Conservation (phyloP, 2,888 invertebrate genomes). For the Drosophila neotestacea region DNA sequence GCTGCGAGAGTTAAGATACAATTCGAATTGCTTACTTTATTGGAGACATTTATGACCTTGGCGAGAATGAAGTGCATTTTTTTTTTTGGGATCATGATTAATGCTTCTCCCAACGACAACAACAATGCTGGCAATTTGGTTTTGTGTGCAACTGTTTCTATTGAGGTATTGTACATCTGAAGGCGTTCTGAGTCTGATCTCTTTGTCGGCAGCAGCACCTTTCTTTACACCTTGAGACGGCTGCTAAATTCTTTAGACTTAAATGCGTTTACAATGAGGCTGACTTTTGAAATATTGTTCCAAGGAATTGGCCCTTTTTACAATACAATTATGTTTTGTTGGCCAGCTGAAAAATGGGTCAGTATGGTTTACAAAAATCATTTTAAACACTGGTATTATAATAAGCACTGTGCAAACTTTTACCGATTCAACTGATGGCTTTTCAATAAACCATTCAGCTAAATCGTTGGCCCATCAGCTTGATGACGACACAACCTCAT, state of each 20-base stretch:
- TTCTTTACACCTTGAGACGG: slow-evolving; percentile 66
- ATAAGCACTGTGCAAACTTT: slow-evolving; percentile 66
- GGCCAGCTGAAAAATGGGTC: slow-evolving; percentile 54
- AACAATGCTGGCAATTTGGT: slow-evolving; percentile 52
- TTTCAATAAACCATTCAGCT: slow-evolving; percentile 67
- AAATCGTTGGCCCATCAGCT: slow-evolving; percentile 59
- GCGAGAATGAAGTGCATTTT: slow-evolving; percentile 7
- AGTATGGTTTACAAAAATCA: slow-evolving; percentile 23
- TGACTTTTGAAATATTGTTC: slow-evolving; percentile 69
- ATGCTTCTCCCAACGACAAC: slow-evolving; percentile 46
- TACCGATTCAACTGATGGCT: slow-evolving; percentile 62
- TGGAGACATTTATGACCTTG: slow-evolving; percentile 75
- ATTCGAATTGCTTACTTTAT: slow-evolving; percentile 44
- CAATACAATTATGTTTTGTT: slow-evolving; percentile 13
- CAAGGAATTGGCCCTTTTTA: slow-evolving; percentile 31
- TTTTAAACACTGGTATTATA: slow-evolving; percentile 20
- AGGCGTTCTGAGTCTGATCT: slow-evolving; percentile 66
- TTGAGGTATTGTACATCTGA: slow-evolving; percentile 65
- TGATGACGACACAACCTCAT: slow-evolving; percentile 54
- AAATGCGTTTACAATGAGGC: slow-evolving; percentile 69
- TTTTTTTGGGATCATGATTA: slow-evolving; percentile 55
- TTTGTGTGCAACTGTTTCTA: slow-evolving; percentile 65
- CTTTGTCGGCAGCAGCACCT: slow-evolving; percentile 68
- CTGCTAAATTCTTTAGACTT: slow-evolving; percentile 29
- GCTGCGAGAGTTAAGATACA: slow-evolving; percentile 41